phyloP scores from a whole-genome alignment of 1,140 invertebrate genomes.

The Eupristina koningsbergeri region DNA sequence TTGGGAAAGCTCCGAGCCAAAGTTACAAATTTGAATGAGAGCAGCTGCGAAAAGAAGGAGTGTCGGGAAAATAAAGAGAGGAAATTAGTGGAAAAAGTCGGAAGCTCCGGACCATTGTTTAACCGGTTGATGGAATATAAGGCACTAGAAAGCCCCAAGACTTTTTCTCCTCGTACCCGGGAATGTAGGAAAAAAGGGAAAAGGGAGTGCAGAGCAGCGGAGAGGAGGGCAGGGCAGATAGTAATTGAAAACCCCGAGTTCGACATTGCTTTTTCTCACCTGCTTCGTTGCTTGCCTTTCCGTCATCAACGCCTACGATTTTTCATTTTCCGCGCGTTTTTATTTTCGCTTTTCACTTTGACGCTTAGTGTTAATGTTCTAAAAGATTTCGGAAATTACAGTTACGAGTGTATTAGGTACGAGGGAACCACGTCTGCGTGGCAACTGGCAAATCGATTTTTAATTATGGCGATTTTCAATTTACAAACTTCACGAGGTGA shows the following conservation, averaged over 20 bases:
- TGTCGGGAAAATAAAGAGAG: constrained; percentile 26
- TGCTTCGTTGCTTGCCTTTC: not conserved
- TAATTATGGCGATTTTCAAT: too few species aligned
- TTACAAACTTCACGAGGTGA: too few species aligned
- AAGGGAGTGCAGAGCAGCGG: too few species aligned
- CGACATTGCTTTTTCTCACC: constrained; percentile 54
- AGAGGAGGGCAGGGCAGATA: constrained; percentile 29
- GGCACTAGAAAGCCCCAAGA: constrained; percentile 29
- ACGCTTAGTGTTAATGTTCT: not conserved
- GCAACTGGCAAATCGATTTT: too few species aligned
- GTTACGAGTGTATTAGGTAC: too few species aligned
- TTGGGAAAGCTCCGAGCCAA: constrained; percentile 13
- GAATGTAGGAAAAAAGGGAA: constrained; percentile 16
- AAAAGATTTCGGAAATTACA: too few species aligned
- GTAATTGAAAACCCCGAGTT: constrained; percentile 66
- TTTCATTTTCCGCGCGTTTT: not conserved
- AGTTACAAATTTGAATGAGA: constrained; percentile 37
- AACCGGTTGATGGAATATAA: constrained; percentile 10
- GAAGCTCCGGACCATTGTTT: constrained; percentile 30
- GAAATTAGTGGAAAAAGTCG: constrained; percentile 42
- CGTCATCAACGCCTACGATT: not conserved
- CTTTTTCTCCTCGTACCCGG: constrained; percentile 17
- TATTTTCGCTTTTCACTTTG: not conserved
- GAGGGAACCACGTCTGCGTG: too few species aligned
- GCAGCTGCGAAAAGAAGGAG: not conserved